Percentiles rank a stretch among this genome's conserved stretches.
Evolutionary conservation across 2,113 vertebrate species (phyloP).

Genomic region (Equus przewalskii): DNA sequence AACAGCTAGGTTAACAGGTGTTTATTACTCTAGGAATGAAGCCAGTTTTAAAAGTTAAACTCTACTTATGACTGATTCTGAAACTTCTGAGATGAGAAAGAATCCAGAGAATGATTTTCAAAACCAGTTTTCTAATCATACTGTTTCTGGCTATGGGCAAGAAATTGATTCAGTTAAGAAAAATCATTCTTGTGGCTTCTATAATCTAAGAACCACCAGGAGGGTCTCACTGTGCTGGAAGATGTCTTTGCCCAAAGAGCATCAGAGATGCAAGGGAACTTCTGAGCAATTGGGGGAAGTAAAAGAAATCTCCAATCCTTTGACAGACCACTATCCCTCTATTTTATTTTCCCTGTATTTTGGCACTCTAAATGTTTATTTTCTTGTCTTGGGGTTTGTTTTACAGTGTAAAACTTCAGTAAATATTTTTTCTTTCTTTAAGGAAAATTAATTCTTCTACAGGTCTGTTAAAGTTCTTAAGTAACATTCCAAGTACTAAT

Average conservation of each 20-base stretch:
- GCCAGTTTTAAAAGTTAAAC: slow-evolving; percentile 38
- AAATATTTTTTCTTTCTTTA: slow-evolving; percentile 69
- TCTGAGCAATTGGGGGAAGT: not conserved
- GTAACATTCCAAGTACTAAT: slow-evolving; percentile 63
- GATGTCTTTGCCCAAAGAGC: not conserved
- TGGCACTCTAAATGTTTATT: slow-evolving; percentile 31
- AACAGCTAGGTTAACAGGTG: not conserved
- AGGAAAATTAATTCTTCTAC: slow-evolving; percentile 47
- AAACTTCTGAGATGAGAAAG: not conserved
- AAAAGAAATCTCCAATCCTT: not conserved
- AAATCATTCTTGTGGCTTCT: not conserved
- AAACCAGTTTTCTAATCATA: not conserved
- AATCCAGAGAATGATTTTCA: not conserved
- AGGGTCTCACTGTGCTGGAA: not conserved
- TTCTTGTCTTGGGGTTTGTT: slow-evolving; percentile 52
- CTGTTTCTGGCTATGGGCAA: slow-evolving; percentile 2
- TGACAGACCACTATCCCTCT: not conserved
- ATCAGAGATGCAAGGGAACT: not conserved
- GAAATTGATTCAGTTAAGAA: slow-evolving; percentile 40
- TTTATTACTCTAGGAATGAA: not conserved
- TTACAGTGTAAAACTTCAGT: slow-evolving; percentile 58
- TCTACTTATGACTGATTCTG: not conserved
- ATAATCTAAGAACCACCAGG: not conserved
- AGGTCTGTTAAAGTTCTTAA: slow-evolving; percentile 67
- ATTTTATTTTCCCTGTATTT: slow-evolving; percentile 39